Conservation (phyloP, 1,140 invertebrate species). For the Meloidogyne floridensis region DNA sequence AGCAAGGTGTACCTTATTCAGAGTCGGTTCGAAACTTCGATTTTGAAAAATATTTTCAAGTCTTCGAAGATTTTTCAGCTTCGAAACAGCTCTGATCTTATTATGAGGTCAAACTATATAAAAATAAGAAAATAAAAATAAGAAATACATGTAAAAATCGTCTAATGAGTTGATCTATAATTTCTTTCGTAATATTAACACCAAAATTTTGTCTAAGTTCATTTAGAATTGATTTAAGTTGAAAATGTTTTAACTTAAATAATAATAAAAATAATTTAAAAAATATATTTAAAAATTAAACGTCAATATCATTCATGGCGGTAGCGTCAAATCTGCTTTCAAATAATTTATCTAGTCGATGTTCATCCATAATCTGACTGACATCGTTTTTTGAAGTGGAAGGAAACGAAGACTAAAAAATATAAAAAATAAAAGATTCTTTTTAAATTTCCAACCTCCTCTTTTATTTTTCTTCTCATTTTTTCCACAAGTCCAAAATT, state of each 20-base stretch:
- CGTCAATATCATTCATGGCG: background rate
- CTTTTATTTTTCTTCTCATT: background rate
- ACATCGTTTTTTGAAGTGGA: background rate
- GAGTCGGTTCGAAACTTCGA: too few species aligned
- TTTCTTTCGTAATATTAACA: background rate
- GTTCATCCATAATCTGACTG: background rate
- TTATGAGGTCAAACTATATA: too few species aligned
- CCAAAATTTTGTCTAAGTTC: slow-evolving; percentile 14
- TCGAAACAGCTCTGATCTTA: too few species aligned
- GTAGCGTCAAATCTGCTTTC: background rate
- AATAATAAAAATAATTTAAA: background rate
- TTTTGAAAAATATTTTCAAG: too few species aligned
- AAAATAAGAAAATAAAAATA: background rate
- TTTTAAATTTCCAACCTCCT: background rate
- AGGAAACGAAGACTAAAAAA: background rate
- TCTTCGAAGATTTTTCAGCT: too few species aligned
- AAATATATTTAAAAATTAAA: background rate
- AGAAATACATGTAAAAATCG: background rate
- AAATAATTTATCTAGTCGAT: background rate
- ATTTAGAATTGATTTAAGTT: background rate
- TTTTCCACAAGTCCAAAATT: background rate
- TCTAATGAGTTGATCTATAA: background rate
- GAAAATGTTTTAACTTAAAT: background rate
- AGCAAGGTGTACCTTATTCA: too few species aligned
- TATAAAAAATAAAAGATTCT: background rate